Base-by-base conservation (phyloP, 2,797 vertebrate genomes). In the Glossophaga mutica region DNA sequence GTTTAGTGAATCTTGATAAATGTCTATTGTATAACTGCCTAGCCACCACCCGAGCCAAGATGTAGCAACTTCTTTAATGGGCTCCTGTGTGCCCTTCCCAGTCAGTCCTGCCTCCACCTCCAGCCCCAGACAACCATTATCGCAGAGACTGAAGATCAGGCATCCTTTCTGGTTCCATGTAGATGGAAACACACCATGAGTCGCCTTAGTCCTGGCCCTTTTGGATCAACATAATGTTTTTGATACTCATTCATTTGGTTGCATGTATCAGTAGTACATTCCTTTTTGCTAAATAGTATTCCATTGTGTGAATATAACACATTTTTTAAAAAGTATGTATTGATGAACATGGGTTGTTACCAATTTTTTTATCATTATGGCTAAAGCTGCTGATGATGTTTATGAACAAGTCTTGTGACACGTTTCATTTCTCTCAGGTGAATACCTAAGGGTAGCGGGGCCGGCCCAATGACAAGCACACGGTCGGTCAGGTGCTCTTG, bases 1-100 rank as follows among this genome's bases (percentile, higher is more conserved):
- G 52, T 44, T 67, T 34, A 37, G 32, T 55, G 93, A 73, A 39
- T 95, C 94, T 77, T 77, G 48, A 86, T 74, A 71, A 94, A 88
- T 26, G 6, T 55, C 55, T 82, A 39, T 2, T 14, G 21, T 8
- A 21, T 34, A 76, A 62, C 12, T 50, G 1, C 57, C 12, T 44
- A 83, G 86, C n/a, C 74, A 81, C 37, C 50, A 77, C 37, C 70
- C 44, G n/a, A 90, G 90, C 68, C 34, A 71, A 62, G 37, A 70
- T 29, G 26, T 22, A 57, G 26, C 86, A 42, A 67, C 37, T 77
- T 78, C 48, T 50, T 67, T 39, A 34, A 34, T 4, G 39, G 24
- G 4, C 21, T 94, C 44, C 37, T 18, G 65, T 6, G 34, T 37
- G 24, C 19, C 68, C 68, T 79, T 94, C 37, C 50, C 50, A 26